Conservation (phyloP, 2,113 vertebrate species). For the Melanerpes formicivorus region DNA sequence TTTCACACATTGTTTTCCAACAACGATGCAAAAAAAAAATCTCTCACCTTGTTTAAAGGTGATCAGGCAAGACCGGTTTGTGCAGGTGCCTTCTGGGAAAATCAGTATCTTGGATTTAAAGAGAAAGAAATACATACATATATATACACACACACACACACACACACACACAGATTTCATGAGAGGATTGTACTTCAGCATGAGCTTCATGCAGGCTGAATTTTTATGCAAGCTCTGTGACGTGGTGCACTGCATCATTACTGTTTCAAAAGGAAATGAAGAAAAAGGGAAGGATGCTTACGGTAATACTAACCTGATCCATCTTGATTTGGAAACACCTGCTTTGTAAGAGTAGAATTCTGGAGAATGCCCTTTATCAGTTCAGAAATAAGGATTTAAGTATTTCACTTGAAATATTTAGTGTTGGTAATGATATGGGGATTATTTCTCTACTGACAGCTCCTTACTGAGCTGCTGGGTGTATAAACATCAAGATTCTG, state of each 20-base stretch:
- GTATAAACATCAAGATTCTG: background rate
- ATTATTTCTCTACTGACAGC: background rate
- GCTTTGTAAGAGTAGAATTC: background rate
- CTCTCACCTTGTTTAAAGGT: constrained; percentile 96
- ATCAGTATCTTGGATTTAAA: constrained; percentile 85
- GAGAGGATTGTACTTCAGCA: background rate
- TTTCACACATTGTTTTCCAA: background rate
- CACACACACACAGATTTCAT: background rate
- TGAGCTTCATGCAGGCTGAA: background rate
- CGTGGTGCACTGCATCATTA: background rate
- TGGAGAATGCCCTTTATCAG: background rate
- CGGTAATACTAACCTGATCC: background rate
- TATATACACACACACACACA: background rate
- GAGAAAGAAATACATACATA: constrained; percentile 28
- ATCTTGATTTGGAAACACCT: background rate
- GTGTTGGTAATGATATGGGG: background rate
- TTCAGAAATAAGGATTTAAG: background rate
- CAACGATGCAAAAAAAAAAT: constrained; percentile 7
- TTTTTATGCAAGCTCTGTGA: background rate
- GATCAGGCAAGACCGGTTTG: constrained; percentile 97
- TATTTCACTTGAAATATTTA: background rate
- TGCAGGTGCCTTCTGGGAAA: constrained; percentile 98
- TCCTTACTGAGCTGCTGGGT: background rate
- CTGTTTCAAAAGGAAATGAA: background rate
- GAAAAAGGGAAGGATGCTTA: background rate